Conservation (phyloP, 2,113 vertebrate genomes). For the Vicugna pacos region DNA sequence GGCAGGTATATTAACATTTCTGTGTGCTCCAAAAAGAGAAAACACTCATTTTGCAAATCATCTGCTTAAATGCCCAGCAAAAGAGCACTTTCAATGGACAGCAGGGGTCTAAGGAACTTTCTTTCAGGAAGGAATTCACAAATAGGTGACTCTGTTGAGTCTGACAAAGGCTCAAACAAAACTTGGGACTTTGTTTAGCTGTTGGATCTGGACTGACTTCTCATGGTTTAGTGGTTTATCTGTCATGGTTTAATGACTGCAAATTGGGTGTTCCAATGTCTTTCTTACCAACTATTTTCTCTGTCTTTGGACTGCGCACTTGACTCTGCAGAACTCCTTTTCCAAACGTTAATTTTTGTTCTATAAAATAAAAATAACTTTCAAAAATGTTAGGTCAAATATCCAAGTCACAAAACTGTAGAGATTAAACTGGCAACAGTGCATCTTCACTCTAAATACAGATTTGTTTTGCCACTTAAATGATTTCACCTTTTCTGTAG, state of each 20-base stretch:
- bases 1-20: constrained; percentile 40
- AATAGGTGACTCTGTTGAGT: background rate
- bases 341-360: constrained; percentile 44
- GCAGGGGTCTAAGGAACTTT: background rate
- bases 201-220: background rate
- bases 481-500: background rate
- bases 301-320: constrained; percentile 46
- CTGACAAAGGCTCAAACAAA: background rate
- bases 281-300: constrained; percentile 49
- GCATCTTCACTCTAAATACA: background rate
- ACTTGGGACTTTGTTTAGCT: constrained; percentile 21
- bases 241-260: constrained; percentile 54
- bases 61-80: constrained; percentile 63
- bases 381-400: constrained; percentile 34
- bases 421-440: constrained; percentile 19
- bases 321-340: constrained; percentile 10
- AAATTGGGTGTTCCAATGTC: constrained; percentile 44
- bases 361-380: constrained; percentile 47
- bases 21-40: constrained; percentile 28
- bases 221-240: background rate
- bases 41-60: constrained; percentile 58
- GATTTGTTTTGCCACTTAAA: constrained; percentile 36
- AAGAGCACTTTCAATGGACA: background rate
- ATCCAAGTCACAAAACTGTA: background rate
- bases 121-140: constrained; percentile 72